Base-by-base conservation (phyloP, 2,888 invertebrate genomes). In the Pemphredon lugubris region DNA sequence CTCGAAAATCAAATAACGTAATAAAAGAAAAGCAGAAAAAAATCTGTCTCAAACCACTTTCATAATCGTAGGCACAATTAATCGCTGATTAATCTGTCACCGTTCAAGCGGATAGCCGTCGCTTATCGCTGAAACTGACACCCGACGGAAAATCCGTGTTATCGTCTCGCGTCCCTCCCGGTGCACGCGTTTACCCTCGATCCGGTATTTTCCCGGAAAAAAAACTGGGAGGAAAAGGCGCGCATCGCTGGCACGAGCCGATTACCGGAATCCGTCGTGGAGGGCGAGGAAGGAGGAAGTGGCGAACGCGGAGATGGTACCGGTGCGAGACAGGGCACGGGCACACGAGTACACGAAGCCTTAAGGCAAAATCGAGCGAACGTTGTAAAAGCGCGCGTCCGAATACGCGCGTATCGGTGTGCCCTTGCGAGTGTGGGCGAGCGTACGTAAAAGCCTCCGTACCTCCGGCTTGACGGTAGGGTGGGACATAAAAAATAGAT, bases 161-260 rank as follows among this genome's bases (percentile, higher is more conserved):
- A 26, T 26, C 26, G 26, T 26, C 3, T 5, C 26, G 26, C 26
- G 3, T 2, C 30, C 9, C 30, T 30, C 7, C 30, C 30, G 2
- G 6, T 9, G 30, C 2, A 9, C 30, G 1, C 30, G 2, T 30
- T 30, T 30, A 2, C 6, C 6, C 6, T 26, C 6, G 9, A 30
- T 9, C 9, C 30, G 3, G 7, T 7, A 5, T 30, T 68, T 59
- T 16, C 32, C 32, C 32, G 48, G 5, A 47, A 30, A 18, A 55
- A 67, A 44, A 18, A 47, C 32, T n/a, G 51, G 39, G 67, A 53
- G 58, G 13, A 32, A 48, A 53, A 47, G 58, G 58, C 59, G 53
- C 69, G 69, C 69, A 48, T 9, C 42, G 54, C 58, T 47, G 42
- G 69, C 69, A 69, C 68, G 21, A 20, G 58, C 53, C 59, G 58